Evolutionary conservation across 2,113 vertebrate species (phyloP), one percentile per base, ranked within the genome.

Genomic region (Brevimyrus niger): DNA sequence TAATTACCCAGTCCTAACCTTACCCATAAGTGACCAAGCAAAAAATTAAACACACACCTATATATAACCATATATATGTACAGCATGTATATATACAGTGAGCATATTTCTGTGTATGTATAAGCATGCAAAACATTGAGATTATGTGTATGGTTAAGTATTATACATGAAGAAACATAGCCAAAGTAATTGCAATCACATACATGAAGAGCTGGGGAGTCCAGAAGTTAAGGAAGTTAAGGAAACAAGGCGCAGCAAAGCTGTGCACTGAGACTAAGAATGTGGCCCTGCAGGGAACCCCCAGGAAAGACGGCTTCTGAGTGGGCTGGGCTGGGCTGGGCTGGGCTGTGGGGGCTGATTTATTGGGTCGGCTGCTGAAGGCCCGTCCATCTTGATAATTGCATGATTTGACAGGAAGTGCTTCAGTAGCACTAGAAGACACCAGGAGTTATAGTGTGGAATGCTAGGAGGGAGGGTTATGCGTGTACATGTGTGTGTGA

Each of bases 381-480:
- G 85, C 89, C 89, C 58, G 85, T 89, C 89, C 89, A 89, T 89
- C 89, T 89, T 87, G 85, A 89, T 89, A 89, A 89, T 87, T 87
- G 89, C 65, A 89, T n/a, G 65, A 89, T 87, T 61, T 89, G 89
- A 89, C 89, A 89, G 89, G 89, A 89, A 89, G 85, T 23, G 38
- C 61, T 89, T 89, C 65, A 87, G 58, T 89, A 76, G 85, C 65
- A 53, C 48, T 23, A 47, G 47, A 61, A 87, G 86, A 61, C 65
- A 76, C 85, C 15, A 85, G 76, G 65, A 87, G 89, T 89, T 89
- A 89, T 89, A 89, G 86, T 46, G 38, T 50, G 84, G 85, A 89
- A 87, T 87, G 89, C 48, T 51, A 47, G 73, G 84, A 53, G 46
- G 82, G 15, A 87, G 55, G 46, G 55, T 10, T 15, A 38, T 69